Conservation (phyloP, 1,140 invertebrate species). For the Polyergus mexicanus region DNA sequence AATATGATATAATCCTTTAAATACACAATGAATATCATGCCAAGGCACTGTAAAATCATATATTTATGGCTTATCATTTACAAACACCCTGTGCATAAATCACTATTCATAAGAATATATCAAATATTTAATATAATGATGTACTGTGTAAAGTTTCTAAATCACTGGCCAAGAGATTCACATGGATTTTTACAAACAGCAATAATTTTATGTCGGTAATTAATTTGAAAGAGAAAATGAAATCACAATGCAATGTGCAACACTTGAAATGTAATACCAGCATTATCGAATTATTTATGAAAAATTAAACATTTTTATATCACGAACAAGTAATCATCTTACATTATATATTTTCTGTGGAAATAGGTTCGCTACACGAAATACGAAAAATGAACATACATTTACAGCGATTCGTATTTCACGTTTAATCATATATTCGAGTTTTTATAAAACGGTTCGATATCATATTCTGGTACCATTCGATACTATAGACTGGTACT, state of each 20-base stretch:
- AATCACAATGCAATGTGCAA: conserved; percentile 3
- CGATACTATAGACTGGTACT: neutral
- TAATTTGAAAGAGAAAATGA: conserved; percentile 13
- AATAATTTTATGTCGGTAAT: conserved; percentile 13
- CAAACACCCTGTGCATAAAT: conserved; percentile 1
- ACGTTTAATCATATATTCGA: neutral
- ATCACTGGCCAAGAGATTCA: conserved; percentile 37
- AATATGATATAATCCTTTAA: neutral
- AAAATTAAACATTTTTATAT: conserved; percentile 21
- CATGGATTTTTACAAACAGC: neutral
- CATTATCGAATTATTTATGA: conserved; percentile 27
- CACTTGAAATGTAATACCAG: neutral
- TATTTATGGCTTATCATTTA: conserved; percentile 34
- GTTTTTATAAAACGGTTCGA: conserved; percentile 35
- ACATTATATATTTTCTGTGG: conserved; percentile 32
- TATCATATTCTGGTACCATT: conserved; percentile 4
- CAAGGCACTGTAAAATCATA: conserved; percentile 68
- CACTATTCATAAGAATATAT: conserved; percentile 38
- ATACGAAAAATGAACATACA: conserved; percentile 54
- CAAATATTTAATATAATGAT: conserved; percentile 2
- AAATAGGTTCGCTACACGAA: conserved; percentile 40
- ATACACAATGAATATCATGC: conserved; percentile 52
- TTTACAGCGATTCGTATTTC: conserved; percentile 32
- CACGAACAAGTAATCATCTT: neutral
- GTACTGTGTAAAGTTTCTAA: conserved; percentile 3